These are phyloP conservation scores for Magallana gigas DNA, from an alignment of 1,140 invertebrate genomes.

Conservation along the genomic window DNA sequence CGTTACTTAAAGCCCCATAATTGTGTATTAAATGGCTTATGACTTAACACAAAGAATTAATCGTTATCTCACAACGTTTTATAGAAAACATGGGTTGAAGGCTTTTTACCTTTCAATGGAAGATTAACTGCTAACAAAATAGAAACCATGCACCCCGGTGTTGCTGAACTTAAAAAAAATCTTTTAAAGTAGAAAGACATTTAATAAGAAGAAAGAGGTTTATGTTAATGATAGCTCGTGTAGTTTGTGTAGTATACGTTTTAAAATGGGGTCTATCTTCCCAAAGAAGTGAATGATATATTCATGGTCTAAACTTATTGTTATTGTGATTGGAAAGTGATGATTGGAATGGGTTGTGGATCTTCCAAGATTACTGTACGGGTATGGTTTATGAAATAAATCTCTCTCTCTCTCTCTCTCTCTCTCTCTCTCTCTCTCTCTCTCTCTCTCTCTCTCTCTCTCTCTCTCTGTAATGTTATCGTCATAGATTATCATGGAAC, in stretches of 20 bases:
- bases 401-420: neutral
- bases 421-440: neutral
- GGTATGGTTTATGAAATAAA: neutral
- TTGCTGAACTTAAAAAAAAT: neutral
- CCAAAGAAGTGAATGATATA: neutral
- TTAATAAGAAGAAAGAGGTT: neutral
- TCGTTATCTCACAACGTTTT: neutral
- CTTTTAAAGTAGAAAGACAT: slow-evolving; percentile 20
- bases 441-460: slow-evolving; percentile 6
- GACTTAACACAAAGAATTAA: slow-evolving; percentile 25
- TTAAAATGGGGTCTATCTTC: too few species aligned
- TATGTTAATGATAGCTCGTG: neutral
- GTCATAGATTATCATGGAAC: too few species aligned
- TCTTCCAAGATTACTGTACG: slow-evolving; percentile 7
- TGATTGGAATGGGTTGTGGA: slow-evolving; percentile 24
- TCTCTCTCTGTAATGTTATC: neutral
- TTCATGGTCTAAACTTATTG: neutral
- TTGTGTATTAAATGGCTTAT: neutral
- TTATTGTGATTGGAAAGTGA: neutral
- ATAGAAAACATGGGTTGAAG: neutral
- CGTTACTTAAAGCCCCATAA: neutral
- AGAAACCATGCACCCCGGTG: neutral
- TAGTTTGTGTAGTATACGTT: neutral
- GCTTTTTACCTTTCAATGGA: slow-evolving; percentile 16
- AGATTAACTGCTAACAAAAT: slow-evolving; percentile 31